phyloP scores from a whole-genome alignment of 2,888 invertebrate species.

The Parascotia fuliginaria region DNA sequence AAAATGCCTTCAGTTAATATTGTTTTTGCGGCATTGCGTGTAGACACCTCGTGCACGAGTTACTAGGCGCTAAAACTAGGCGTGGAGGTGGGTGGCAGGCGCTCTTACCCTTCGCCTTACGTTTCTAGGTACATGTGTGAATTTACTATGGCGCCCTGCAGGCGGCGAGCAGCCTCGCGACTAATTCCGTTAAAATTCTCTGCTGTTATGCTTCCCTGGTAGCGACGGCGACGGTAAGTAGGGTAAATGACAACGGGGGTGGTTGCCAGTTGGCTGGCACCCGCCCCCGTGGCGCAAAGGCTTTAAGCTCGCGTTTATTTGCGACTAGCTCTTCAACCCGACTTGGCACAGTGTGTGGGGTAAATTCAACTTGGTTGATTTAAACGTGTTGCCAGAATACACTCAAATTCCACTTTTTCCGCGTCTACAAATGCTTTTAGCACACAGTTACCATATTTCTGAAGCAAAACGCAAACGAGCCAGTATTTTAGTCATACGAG shows the following conservation, averaged over 20 bases:
- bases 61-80: constrained; percentile 76
- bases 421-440: constrained; percentile 12
- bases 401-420: constrained; percentile 31
- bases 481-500: not conserved
- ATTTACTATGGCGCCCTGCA: constrained; percentile 83
- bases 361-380: constrained; percentile 48
- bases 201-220: constrained; percentile 78
- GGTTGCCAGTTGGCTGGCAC: constrained; percentile 56
- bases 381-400: constrained; percentile 38
- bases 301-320: constrained; percentile 52
- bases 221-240: constrained; percentile 69
- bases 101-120: constrained; percentile 50
- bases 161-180: constrained; percentile 71
- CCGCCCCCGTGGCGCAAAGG: constrained; percentile 55
- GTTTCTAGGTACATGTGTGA: constrained; percentile 68
- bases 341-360: constrained; percentile 54
- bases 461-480: not conserved
- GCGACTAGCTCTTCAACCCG: constrained; percentile 54
- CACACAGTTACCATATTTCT: constrained; percentile 3
- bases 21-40: constrained; percentile 77
- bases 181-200: constrained; percentile 86
- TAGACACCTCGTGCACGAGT: constrained; percentile 68
- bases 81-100: constrained; percentile 70
- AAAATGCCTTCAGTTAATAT: constrained; percentile 54
- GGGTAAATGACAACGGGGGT: constrained; percentile 78